Evolutionary conservation across 2,888 invertebrate genomes (phyloP).

Genomic region (Dolomedes plantarius): DNA sequence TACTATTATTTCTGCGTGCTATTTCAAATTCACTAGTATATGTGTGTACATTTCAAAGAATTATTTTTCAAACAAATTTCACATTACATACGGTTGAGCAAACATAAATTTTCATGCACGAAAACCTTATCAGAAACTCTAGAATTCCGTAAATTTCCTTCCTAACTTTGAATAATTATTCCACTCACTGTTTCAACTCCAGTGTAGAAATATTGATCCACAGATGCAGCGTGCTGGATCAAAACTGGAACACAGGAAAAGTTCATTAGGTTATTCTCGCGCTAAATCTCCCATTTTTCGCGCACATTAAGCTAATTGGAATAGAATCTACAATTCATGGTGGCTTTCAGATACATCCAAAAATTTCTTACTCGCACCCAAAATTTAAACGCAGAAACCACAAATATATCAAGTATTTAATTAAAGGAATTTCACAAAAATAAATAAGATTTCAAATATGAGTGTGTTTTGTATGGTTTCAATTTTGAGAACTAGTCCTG

Average conservation of each 20-base stretch:
- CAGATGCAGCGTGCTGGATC: slow-evolving; percentile 3
- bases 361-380: not conserved
- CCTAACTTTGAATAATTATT: slow-evolving; percentile 18
- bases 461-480: no score
- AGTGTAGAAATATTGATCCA: slow-evolving; percentile 14
- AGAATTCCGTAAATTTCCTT: slow-evolving; percentile 16
- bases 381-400: not conserved
- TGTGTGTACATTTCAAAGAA: no score
- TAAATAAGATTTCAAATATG: no score
- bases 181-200: slow-evolving; percentile 18
- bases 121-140: slow-evolving; percentile 18
- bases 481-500: no score
- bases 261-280: slow-evolving; percentile 16
- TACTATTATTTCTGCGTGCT: no score
- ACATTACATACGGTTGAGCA: slow-evolving; percentile 1
- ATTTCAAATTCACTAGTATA: no score
- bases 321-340: slow-evolving; percentile 9
- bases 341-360: not conserved
- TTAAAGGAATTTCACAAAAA: no score
- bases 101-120: slow-evolving; percentile 18
- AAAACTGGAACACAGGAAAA: slow-evolving; percentile 9
- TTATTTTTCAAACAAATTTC: slow-evolving; percentile 6
- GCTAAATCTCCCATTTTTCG: slow-evolving; percentile 16
- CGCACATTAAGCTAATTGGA: slow-evolving; percentile 9
- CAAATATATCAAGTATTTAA: not conserved